Percentiles rank a stretch among this genome's conserved stretches.
Evolutionary conservation across 2,888 invertebrate species (phyloP).

Genomic region (Sarcophaga variegata): DNA sequence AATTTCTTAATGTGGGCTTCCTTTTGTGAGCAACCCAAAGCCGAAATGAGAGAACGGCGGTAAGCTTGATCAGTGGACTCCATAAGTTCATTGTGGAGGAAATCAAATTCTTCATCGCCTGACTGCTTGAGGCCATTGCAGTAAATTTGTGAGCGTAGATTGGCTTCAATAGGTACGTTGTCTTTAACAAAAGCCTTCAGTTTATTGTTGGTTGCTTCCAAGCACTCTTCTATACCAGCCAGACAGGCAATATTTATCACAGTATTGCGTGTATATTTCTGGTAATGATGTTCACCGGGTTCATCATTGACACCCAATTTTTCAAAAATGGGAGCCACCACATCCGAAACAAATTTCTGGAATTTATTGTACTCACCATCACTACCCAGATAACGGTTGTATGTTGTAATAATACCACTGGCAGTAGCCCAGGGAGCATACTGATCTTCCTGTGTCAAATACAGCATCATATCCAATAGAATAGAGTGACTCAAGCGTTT

Average conservation of each 20-base stretch:
- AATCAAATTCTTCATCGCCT: constrained; percentile 84
- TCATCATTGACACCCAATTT: constrained; percentile 77
- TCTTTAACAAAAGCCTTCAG: constrained; percentile 72
- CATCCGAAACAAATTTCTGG: constrained; percentile 72
- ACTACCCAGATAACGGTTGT: constrained; percentile 75
- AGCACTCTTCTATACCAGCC: constrained; percentile 75
- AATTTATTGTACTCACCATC: constrained; percentile 74
- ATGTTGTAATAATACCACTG: constrained; percentile 72
- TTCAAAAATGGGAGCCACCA: constrained; percentile 76
- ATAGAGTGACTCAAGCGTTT: constrained; percentile 73
- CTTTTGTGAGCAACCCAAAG: constrained; percentile 86
- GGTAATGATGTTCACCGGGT: constrained; percentile 76
- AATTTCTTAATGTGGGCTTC: constrained; percentile 83
- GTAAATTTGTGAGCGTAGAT: constrained; percentile 78
- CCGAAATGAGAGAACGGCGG: constrained; percentile 84
- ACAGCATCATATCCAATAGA: constrained; percentile 76
- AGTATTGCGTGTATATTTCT: constrained; percentile 76
- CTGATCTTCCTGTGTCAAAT: constrained; percentile 77
- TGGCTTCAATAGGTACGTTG: constrained; percentile 75
- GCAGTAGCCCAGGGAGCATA: constrained; percentile 80
- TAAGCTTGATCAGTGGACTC: constrained; percentile 84
- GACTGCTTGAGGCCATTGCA: constrained; percentile 80
- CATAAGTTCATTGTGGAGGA: constrained; percentile 84
- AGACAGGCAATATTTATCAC: constrained; percentile 79
- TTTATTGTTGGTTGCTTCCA: constrained; percentile 76